Percentiles rank a stretch among this genome's conserved stretches.
Evolutionary conservation across 2,113 vertebrate genomes (phyloP).

Genomic region (Cnemophilus loriae): DNA sequence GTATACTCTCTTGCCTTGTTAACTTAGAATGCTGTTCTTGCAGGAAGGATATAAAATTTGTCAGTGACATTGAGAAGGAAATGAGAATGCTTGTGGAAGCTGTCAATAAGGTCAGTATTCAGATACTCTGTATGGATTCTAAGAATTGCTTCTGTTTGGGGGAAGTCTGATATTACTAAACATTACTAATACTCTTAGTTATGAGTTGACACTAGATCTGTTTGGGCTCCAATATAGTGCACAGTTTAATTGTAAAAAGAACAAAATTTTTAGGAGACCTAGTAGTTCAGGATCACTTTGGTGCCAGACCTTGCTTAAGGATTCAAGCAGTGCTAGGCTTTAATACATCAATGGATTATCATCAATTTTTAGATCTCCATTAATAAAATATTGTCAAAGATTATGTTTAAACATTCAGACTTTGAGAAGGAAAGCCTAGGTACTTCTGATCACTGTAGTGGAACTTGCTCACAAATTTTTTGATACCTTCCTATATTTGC

Average conservation of each 20-base stretch:
- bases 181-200: background rate
- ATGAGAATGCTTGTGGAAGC: constrained; percentile 91
- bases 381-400: background rate
- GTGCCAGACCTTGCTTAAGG: background rate
- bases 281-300: background rate
- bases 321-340: background rate
- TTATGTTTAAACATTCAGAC: background rate
- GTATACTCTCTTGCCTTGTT: background rate
- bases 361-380: background rate
- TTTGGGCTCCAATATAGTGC: background rate
- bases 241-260: background rate
- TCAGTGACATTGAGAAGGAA: constrained; percentile 91
- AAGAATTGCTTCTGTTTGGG: background rate
- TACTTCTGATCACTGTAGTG: background rate
- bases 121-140: background rate
- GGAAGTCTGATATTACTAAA: background rate
- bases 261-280: background rate
- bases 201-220: background rate
- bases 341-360: background rate
- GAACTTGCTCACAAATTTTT: background rate
- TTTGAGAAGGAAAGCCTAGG: background rate
- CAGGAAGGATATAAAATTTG: constrained; percentile 95
- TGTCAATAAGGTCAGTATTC: constrained; percentile 86
- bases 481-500: background rate
- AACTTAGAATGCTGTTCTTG: constrained; percentile 21